A percentile compares a stretch with the other conserved stretches of the same genome.
These are phyloP conservation scores for Magallana ariakensis DNA, from an alignment of 1,140 invertebrate species.

Conservation along the genomic window DNA sequence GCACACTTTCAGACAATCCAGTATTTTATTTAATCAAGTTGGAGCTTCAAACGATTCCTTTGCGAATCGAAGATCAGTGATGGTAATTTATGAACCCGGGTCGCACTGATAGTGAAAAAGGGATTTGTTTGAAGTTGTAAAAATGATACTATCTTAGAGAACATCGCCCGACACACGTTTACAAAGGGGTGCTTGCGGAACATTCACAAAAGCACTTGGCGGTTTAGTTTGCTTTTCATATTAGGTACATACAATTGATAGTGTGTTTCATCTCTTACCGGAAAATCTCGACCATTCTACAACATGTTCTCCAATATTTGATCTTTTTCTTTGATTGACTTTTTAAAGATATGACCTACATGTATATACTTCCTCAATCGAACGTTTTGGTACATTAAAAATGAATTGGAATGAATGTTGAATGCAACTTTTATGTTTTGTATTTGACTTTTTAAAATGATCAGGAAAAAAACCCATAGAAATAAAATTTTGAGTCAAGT, in stretches of 20 bases:
- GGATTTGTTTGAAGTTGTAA: constrained; percentile 37
- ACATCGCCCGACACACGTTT: constrained; percentile 22
- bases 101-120: constrained; percentile 22
- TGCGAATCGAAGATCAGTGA: constrained; percentile 18
- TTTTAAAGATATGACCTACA: no score
- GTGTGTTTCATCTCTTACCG: not conserved
- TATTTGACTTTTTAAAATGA: no score
- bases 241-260: not conserved
- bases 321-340: no score
- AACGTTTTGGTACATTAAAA: no score
- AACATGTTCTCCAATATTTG: no score
- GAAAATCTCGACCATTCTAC: not conserved
- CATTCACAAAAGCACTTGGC: constrained; percentile 22
- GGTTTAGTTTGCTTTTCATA: not conserved
- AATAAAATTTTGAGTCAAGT: no score
- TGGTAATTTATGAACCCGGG: constrained; percentile 26
- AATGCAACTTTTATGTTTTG: no score
- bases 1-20: constrained; percentile 23
- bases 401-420: no score
- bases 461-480: no score
- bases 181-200: not conserved
- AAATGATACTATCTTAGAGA: constrained; percentile 35
- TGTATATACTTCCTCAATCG: no score
- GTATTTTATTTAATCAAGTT: constrained; percentile 36
- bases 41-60: constrained; percentile 33